Base-by-base conservation (phyloP, 2,797 vertebrate genomes). In the Odontamblyopus lacepedii region DNA sequence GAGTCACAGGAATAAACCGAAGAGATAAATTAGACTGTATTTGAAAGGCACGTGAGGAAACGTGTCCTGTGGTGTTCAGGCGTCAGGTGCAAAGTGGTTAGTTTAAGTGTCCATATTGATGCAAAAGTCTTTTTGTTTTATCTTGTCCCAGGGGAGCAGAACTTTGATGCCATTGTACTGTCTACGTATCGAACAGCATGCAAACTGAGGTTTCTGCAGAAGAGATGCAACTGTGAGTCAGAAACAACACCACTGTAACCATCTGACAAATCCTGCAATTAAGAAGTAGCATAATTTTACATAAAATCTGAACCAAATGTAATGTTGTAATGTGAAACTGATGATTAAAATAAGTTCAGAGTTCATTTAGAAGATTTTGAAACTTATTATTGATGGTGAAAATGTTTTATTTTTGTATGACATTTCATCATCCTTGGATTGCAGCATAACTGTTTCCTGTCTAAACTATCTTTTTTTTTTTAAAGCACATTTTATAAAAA, bases 161-260 rank as follows among this genome's bases (percentile, higher is more conserved):
- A 97, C 90, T 95, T 96, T 62, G 96, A 98, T 78, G 92, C 93
- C 81, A 97, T 98, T 87, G 92, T 95, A 73, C 95, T 98, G 0
- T 97, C 96, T 12, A 95, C 97, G 0, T 98, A 98, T 44, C 95
- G 97, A 75, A 98, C 97, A 27, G 95, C 96, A 78, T 97, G 96
- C 87, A 98, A 98, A 77, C 94, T 98, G 81, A 87, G 96, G 81
- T 98, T 96, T 83, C 92, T 98, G 41, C 97, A 98, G 83, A 98
- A 96, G 83, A 93, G 95, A 85, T 98, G 97, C 86, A 97, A 98
- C 88, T 83, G 97, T 98, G 91, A 96, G 97, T 96, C 44, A 6
- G 0, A 16, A 53, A 53, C 6, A 53, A 53, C 19, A n/a, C 9
- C 53, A 55, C 6, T 23, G 53, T 55, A 15, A 51, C 48, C 18